Evolutionary conservation across 2,888 invertebrate genomes (phyloP).

Genomic region (Thymelicus lineola): DNA sequence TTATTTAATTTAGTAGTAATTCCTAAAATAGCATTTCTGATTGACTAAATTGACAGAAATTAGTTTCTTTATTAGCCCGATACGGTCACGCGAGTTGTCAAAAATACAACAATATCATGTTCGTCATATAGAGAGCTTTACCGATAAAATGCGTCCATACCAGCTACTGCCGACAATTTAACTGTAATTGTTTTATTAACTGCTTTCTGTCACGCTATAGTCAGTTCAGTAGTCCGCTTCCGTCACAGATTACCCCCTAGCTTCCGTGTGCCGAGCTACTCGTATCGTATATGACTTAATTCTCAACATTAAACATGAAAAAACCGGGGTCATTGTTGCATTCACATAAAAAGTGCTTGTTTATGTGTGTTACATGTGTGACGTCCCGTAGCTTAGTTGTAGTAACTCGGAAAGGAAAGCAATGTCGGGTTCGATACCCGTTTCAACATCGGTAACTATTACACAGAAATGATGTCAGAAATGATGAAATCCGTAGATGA

Average conservation of each 20-base stretch:
- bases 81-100: constrained; percentile 24
- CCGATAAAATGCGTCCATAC: constrained; percentile 63
- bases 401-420: no score
- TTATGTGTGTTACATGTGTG: no score
- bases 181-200: constrained; percentile 74
- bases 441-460: no score
- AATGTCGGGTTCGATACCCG: no score
- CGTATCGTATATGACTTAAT: constrained; percentile 14
- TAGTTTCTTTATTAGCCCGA: background rate
- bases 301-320: constrained; percentile 2
- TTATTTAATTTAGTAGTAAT: no score
- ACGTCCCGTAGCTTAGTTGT: no score
- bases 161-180: constrained; percentile 69
- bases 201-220: constrained; percentile 61
- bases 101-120: constrained; percentile 4
- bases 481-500: no score
- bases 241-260: no score
- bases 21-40: no score
- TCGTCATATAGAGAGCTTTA: constrained; percentile 38
- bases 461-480: no score
- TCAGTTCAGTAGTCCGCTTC: background rate
- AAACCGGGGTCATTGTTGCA: no score
- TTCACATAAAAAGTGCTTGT: no score
- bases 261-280: constrained; percentile 39
- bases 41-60: background rate